These are phyloP conservation scores for Drosophila paramelanica DNA, from an alignment of 2,888 invertebrate species.

Conservation along the genomic window DNA sequence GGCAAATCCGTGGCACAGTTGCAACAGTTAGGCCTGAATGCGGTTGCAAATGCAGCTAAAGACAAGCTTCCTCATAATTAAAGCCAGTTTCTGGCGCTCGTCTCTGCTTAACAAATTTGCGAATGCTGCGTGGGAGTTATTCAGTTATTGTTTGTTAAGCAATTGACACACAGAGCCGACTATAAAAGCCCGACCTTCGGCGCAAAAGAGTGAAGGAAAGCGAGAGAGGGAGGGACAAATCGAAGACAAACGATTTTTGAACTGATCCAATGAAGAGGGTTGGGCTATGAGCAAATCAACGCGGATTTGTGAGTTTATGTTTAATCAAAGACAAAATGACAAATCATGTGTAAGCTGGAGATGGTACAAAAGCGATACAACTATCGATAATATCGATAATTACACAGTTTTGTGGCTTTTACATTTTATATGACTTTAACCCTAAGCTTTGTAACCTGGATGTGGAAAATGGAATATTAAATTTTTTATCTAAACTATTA, in stretches of 20 bases:
- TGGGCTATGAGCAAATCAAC: constrained; percentile 15
- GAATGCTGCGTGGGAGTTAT: constrained; percentile 44
- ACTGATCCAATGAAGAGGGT: constrained; percentile 16
- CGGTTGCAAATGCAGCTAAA: constrained; percentile 21
- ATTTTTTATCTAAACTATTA: too few relatives aligned
- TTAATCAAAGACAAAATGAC: not conserved
- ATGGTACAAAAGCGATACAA: not conserved
- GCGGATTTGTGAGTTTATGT: constrained; percentile 7
- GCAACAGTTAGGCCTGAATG: constrained; percentile 18
- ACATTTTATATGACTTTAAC: too few relatives aligned
- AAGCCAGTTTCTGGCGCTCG: not conserved
- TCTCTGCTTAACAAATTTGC: constrained; percentile 5
- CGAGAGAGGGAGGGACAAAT: not conserved
- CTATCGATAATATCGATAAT: not conserved
- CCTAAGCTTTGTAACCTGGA: too few relatives aligned
- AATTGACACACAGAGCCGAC: constrained; percentile 57
- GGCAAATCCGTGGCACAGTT: constrained; percentile 65
- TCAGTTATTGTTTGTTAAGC: constrained; percentile 53
- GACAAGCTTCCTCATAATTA: constrained; percentile 2
- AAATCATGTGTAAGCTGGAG: not conserved
- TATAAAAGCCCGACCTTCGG: constrained; percentile 56
- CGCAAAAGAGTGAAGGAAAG: not conserved
- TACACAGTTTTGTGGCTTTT: too few relatives aligned
- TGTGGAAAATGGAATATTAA: too few relatives aligned
- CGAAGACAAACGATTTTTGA: constrained; percentile 40